Evolutionary conservation across 2,888 invertebrate species (phyloP), one percentile per base, ranked within the genome.

Genomic region (Erpobdella octoculata): DNA sequence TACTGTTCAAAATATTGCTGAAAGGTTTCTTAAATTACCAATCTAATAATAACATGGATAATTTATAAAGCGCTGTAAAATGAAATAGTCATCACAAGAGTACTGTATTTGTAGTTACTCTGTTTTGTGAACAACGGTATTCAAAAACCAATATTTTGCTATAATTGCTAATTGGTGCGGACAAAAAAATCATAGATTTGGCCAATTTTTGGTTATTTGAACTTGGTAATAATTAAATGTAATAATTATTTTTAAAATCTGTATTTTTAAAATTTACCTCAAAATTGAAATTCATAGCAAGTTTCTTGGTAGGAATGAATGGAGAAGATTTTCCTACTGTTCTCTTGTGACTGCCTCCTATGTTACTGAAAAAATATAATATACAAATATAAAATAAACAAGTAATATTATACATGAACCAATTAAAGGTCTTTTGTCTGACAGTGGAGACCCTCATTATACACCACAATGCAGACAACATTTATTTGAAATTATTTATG

Each of bases 201-300:
- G 28, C 21, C n/a, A 25, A 25, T 12, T 9, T 53, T 53, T 53
- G 21, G 46, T 46, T 46, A 46, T 5, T 46, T 46, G 46, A 46
- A 46, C 21, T 21, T n/a, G 46, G 18, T 48, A 6, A 2, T 21
- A 53, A 53, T 25, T 53, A 6, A 53, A 18, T 28, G 21, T 53
- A 25, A 25, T 25, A 53, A 53, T 3, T 53, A n/a, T 4, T 18
- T 1, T 9, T 53, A 15, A 53, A 1, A 25, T n/a, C 28, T 28
- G 62, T 33, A 62, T 8, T n/a, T 21, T n/a, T 25, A 9, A 2
- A 33, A 2, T n/a, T 9, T 33, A 62, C 62, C 8, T 31, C 33
- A 31, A 62, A 62, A 6, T 62, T 62, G 62, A 62, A 62, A 18
- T 62, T 31, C 62, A 62, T 62, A 8, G 18, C 8, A 8, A 62